A percentile compares a stretch with the other conserved stretches of the same genome.
phyloP scores from a whole-genome alignment of 2,113 vertebrate genomes.

The Laticauda colubrina region DNA sequence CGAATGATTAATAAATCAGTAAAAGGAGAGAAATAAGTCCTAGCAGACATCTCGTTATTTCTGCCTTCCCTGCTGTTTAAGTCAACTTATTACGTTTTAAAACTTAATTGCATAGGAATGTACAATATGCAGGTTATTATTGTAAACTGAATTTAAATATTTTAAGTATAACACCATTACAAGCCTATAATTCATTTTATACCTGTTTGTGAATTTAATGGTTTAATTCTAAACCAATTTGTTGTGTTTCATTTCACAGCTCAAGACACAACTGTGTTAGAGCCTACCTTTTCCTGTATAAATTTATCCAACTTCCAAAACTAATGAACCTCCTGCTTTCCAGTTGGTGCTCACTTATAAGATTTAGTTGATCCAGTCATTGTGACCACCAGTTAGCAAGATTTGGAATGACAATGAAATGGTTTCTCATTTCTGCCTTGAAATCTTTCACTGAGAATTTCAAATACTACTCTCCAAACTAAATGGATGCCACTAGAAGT shows the following conservation, averaged over 20 bases:
- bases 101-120: background rate
- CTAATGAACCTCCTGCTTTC: background rate
- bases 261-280: background rate
- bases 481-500: background rate
- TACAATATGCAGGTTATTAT: background rate
- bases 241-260: background rate
- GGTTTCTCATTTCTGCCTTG: background rate
- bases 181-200: background rate
- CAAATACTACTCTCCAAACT: background rate
- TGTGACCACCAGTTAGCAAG: background rate
- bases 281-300: background rate
- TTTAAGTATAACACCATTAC: background rate
- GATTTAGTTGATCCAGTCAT: background rate
- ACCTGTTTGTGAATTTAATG: background rate
- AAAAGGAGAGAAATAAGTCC: background rate
- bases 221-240: background rate
- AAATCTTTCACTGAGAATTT: background rate
- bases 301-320: background rate
- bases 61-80: background rate
- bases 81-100: background rate
- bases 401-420: background rate
- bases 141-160: background rate
- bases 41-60: background rate
- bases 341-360: background rate
- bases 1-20: background rate